phyloP scores from a whole-genome alignment of 2,888 invertebrate species.

The Schizotus pectinicornis region DNA sequence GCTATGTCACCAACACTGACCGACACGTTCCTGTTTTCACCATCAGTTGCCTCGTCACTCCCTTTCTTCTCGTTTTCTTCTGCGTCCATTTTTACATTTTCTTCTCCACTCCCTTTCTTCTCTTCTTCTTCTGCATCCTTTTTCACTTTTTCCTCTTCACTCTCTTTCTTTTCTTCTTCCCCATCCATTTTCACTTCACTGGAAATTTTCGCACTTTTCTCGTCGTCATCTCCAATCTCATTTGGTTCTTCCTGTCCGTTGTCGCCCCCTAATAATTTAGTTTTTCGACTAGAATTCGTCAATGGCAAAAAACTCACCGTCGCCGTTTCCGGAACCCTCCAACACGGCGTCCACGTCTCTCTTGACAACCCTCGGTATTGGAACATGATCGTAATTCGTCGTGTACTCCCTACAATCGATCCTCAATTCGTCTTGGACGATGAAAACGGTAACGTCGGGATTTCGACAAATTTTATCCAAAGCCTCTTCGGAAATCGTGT shows the following conservation, averaged over 20 bases:
- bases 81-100: too few species aligned
- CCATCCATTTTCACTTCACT: conserved; percentile 1
- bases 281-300: neutral
- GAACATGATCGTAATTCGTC: conserved; percentile 38
- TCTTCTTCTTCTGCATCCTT: neutral
- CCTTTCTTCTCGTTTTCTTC: conserved; percentile 1
- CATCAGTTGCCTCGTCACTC: neutral
- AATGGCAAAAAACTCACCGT: neutral
- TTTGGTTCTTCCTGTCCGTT: conserved; percentile 12
- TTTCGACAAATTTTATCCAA: conserved; percentile 55
- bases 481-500: conserved; percentile 39
- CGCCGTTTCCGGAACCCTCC: conserved; percentile 22
- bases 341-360: conserved; percentile 15
- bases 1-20: too few species aligned
- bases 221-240: conserved; percentile 8
- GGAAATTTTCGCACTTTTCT: conserved; percentile 16
- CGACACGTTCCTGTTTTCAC: neutral
- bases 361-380: conserved; percentile 44
- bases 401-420: conserved; percentile 29
- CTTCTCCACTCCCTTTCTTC: neutral
- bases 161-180: conserved; percentile 3
- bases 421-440: conserved; percentile 11
- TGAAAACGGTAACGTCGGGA: conserved; percentile 48
- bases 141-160: conserved; percentile 8
- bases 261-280: conserved; percentile 1